Base-by-base conservation (phyloP, 2,888 invertebrate species). In the Clitarchus hookeri region DNA sequence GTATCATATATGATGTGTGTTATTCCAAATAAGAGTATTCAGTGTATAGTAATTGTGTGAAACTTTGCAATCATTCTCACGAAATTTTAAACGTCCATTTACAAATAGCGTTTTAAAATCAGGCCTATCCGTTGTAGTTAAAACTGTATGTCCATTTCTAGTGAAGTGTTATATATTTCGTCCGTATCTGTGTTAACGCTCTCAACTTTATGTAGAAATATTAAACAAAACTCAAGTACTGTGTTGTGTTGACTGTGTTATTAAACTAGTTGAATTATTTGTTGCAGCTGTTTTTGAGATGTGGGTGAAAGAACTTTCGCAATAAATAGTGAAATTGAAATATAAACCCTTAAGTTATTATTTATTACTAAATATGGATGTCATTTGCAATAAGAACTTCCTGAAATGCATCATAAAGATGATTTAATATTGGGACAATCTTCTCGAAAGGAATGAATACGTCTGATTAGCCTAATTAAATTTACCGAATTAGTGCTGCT, bases 161-260 rank as follows among this genome's bases (percentile, higher is more conserved):
- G 19, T 65, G 65, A 65, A 65, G 65, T 65, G 65, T 65, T 65
- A 23, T 65, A n/a, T 65, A 65, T 65, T 65, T 65, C 65, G 65
- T 65, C n/a, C 65, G 65, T 65, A 19, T 65, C 65, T 65, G 65
- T 65, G n/a, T 65, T 65, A n/a, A 65, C 8, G 8, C 65, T n/a
- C n/a, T 65, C 12, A 65, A 6, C 11, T n/a, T n/a, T n/a, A n/a
- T n/a, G n/a, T n/a, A n/a, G 6, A 23, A n/a, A 65, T n/a, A 23
- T n/a, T 9, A 23, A 65, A 65, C 65, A n/a, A 65, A 65, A n/a
- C 65, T 65, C 12, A 65, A 19, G 65, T 65, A 8, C 65, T 65
- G 65, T 65, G 65, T 65, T 65, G 65, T 65, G n/a, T 65, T n/a
- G 65, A 65, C 65, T 65, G 65, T 65, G 65, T 65, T 65, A 65